A percentile compares a stretch with the other conserved stretches of the same genome.
Evolutionary conservation across 2,797 vertebrate species (phyloP).

Genomic region (Simalia tracyae): DNA sequence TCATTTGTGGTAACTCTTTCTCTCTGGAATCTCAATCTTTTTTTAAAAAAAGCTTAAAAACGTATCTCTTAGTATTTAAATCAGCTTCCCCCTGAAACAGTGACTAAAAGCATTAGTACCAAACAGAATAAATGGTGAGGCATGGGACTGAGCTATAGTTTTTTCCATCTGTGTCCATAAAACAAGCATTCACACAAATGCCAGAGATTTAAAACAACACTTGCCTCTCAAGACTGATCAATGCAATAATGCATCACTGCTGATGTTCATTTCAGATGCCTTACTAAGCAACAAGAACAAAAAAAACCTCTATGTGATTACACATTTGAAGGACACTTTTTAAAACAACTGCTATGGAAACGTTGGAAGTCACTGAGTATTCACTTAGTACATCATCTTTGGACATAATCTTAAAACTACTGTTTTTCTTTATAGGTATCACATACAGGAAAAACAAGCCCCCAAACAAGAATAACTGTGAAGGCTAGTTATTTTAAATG

Average conservation of each 20-base stretch:
- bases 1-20: background rate
- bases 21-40: background rate
- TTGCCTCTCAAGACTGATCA: background rate
- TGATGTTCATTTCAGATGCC: background rate
- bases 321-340: background rate
- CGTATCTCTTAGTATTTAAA: background rate
- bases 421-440: background rate
- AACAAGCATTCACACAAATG: background rate
- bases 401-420: background rate
- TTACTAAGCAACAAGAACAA: background rate
- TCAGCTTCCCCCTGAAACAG: background rate
- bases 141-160: background rate
- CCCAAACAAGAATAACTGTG: background rate
- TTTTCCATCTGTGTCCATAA: background rate
- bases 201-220: background rate
- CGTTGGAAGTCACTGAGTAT: background rate
- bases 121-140: background rate
- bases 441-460: background rate
- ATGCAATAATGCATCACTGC: background rate
- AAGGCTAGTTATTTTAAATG: background rate
- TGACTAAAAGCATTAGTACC: background rate
- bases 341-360: background rate
- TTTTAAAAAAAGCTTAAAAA: background rate
- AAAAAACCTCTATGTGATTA: background rate
- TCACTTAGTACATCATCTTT: background rate